Conservation (phyloP, 2,888 invertebrate species). For the Pachydiplax longipennis region DNA sequence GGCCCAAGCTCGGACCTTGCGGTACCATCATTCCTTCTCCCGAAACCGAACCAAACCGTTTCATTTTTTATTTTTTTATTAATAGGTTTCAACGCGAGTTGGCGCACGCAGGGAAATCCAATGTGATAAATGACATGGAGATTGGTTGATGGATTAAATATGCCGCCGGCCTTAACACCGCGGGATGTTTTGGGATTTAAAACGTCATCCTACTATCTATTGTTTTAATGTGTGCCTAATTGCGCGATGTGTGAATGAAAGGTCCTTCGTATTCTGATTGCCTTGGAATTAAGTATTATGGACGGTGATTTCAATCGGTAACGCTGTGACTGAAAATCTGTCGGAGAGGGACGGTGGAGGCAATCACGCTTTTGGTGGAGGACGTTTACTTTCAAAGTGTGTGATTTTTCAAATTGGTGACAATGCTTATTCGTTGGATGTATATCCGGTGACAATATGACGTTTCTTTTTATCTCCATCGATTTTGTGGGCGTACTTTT, state of each 20-base stretch:
- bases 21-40: not conserved
- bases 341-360: not conserved
- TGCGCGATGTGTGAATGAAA: not conserved
- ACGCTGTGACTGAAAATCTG: not conserved
- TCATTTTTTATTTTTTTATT: not conserved
- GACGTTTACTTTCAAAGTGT: not conserved
- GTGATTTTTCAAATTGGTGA: not conserved
- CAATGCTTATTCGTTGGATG: not conserved
- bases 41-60: too few relatives aligned
- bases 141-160: not conserved
- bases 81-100: not conserved
- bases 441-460: not conserved
- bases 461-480: not conserved
- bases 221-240: not conserved
- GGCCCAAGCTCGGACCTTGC: not conserved
- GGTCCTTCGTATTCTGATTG: not conserved
- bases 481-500: not conserved
- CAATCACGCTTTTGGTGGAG: not conserved
- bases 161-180: not conserved
- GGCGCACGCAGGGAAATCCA: not conserved
- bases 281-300: not conserved
- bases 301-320: not conserved
- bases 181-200: not conserved
- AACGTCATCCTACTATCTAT: not conserved
- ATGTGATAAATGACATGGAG: slow-evolving; percentile 4